Base-by-base conservation (phyloP, 2,888 invertebrate genomes). In the Tenodera sinensis region DNA sequence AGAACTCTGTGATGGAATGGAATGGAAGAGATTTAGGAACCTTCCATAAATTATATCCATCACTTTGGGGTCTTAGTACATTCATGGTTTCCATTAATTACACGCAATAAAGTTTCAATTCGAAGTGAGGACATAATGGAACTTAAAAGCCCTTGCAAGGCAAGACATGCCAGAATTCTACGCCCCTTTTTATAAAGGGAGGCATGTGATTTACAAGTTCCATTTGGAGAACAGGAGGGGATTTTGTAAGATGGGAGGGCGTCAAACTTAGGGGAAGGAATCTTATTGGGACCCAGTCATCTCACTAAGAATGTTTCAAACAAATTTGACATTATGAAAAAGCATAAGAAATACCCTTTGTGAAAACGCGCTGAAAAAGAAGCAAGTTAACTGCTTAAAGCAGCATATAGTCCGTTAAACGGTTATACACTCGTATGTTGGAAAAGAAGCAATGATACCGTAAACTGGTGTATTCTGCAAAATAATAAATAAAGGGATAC, bases 41-140 rank as follows among this genome's bases (percentile, higher is more conserved):
- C 25, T 15, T 71, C 54, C 4, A 71, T 71, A 71, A 71, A 71
- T 71, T 71, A 71, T 71, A 71, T 15, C 20, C 20, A 71, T 20
- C 20, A 6, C 42, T 71, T 71, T 71, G 54, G 54, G 54, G 54
- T 25, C 3, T 54, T 42, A 47, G 34, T n/a, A 47, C 15, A 47
- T 85, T 85, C 34, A 84, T 84, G 84, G 25, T 81, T 27, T 86
- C 30, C 20, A 88, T 88, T 88, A 88, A 88, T 88, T 85, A 88
- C 88, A 81, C 71, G 88, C 88, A 85, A 88, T 88, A 88, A 88
- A 88, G 54, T 88, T 88, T 88, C 88, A 88, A 88, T 88, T 88
- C 30, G 84, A 25, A 54, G 20, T 88, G 88, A 88, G 83, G 84
- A 88, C 88, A 85, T 88, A 88, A 88, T 88, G 42, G 85, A 14